Base-by-base conservation (phyloP, 2,113 vertebrate species). In the Lampris megalopsis region DNA sequence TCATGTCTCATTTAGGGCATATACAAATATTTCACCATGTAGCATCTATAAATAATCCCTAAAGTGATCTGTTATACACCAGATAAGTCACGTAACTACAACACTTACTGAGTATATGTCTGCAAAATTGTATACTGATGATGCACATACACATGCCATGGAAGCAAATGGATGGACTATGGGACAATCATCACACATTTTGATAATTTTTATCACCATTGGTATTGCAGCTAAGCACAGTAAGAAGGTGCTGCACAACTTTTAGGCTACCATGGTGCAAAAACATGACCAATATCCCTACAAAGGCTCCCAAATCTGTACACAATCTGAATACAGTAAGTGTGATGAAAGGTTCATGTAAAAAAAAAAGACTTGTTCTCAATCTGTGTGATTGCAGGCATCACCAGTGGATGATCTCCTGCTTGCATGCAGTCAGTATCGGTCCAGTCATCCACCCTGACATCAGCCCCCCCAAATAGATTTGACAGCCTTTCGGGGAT, bases 191-290 rank as follows among this genome's bases (percentile, higher is more conserved):
- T 38, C 41, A 53, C 40, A 47, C 10, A 50, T 50, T 49, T 40
- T 50, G 54, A 5, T 45, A 37, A 48, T 48, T 36, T 62, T 45
- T 13, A 49, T 45, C 2, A 0, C 37, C 36, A 49, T 47, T 24
- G 63, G 10, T 54, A 63, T 40, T 63, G 8, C 9, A 57, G 9
- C 2, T 47, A 56, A 67, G 73, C 58, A 64, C 45, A 69, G 13
- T 47, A 6, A 68, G 50, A 49, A 67, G 5, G 11, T 62, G 49
- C 49, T 63, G 62, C 57, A 63, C 49, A 81, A 52, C 67, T 59
- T 42, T 53, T 38, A 59, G 6, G 57, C 8, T 38, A 38, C 43
- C 4, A 10, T n/a, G 62, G 62, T 49, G 60, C 9, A 59, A 45
- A n/a, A 53, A 40, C 2, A 36, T 43, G 47, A 60, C 3, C 5